These are phyloP conservation scores for Agelastica alni DNA, from an alignment of 2,888 invertebrate genomes.

Conservation along the genomic window DNA sequence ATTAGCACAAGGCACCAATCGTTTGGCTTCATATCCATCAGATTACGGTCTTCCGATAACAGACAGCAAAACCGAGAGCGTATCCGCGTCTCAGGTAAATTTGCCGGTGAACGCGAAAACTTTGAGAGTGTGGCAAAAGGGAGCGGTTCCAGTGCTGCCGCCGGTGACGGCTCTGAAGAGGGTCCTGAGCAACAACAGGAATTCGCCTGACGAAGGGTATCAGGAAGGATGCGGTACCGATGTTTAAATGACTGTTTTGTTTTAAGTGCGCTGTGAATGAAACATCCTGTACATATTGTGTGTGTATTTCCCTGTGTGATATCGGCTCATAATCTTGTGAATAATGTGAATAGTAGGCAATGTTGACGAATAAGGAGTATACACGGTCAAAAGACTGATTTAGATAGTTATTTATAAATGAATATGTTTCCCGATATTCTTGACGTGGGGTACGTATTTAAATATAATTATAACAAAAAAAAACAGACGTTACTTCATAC, in stretches of 20 bases:
- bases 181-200: conserved; percentile 79
- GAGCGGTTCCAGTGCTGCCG: conserved; percentile 79
- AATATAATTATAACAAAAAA: conserved; percentile 7
- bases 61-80: conserved; percentile 51
- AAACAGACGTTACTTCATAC: conserved; percentile 9
- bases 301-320: conserved; percentile 44
- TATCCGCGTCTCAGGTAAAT: conserved; percentile 55
- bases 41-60: conserved; percentile 79
- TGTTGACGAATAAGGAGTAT: conserved; percentile 46
- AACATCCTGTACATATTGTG: conserved; percentile 39
- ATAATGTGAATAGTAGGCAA: conserved; percentile 41
- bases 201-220: conserved; percentile 88
- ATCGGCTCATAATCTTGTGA: conserved; percentile 42
- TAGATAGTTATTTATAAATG: conserved; percentile 41
- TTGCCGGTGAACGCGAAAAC: conserved; percentile 72
- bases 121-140: conserved; percentile 85
- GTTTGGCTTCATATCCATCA: conserved; percentile 66
- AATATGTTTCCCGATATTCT: conserved; percentile 33
- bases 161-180: conserved; percentile 85
- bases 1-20: conserved; percentile 52
- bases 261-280: conserved; percentile 39
- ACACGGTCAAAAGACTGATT: conserved; percentile 54
- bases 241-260: conserved; percentile 64
- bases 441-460: conserved; percentile 33
- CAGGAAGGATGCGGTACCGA: conserved; percentile 93